These are phyloP conservation scores for Danio kyathit DNA, from an alignment of 2,797 vertebrate genomes.

Conservation along the genomic window DNA sequence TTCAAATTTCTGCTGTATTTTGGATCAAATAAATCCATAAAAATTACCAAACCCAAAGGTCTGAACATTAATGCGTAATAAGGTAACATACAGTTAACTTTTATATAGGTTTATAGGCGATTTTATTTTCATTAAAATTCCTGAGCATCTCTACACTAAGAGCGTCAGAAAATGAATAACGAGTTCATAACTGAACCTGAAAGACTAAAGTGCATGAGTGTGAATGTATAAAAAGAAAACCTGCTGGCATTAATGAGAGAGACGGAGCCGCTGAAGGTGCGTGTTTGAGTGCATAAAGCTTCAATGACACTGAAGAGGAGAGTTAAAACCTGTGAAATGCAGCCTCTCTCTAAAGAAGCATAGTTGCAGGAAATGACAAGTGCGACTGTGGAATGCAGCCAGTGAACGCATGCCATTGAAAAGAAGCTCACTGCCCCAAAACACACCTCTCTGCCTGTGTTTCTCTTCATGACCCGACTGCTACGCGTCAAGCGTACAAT, in stretches of 20 bases:
- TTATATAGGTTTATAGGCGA: background rate
- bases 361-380: constrained; percentile 44
- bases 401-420: background rate
- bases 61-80: background rate
- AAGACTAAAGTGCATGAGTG: background rate
- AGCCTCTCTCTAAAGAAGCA: constrained; percentile 13
- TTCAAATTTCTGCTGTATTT: background rate
- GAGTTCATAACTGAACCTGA: constrained; percentile 11
- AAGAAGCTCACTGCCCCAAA: constrained; percentile 8
- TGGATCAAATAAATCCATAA: background rate
- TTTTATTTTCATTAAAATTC: background rate
- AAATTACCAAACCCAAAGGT: background rate
- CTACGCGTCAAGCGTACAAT: background rate
- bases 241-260: constrained; percentile 7
- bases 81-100: background rate
- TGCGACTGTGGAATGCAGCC: constrained; percentile 4
- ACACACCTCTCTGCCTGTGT: constrained; percentile 27
- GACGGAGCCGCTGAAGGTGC: constrained; percentile 51
- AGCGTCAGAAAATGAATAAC: constrained; percentile 16
- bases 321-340: constrained; percentile 28
- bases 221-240: constrained; percentile 27
- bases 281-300: constrained; percentile 26
- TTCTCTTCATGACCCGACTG: constrained; percentile 10
- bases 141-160: background rate
- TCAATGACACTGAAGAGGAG: constrained; percentile 15